A percentile compares a stretch with the other conserved stretches of the same genome.
These are phyloP conservation scores for Dolomedes plantarius DNA, from an alignment of 2,888 invertebrate species.

Conservation along the genomic window DNA sequence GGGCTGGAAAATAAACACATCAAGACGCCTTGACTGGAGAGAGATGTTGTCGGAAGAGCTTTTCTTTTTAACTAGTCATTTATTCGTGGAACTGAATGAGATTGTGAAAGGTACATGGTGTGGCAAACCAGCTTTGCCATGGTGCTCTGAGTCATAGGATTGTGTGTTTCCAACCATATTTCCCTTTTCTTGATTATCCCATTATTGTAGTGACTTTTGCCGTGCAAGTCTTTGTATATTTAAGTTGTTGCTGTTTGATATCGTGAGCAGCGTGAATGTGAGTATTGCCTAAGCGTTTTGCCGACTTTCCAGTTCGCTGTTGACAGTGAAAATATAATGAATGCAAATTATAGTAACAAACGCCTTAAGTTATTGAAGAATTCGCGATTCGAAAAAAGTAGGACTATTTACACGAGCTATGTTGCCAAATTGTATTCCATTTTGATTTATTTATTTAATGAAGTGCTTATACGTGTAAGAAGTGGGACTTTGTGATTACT, in stretches of 20 bases:
- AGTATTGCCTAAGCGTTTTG: too few species aligned
- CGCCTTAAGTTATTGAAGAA: too few species aligned
- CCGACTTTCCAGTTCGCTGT: too few species aligned
- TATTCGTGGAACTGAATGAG: not conserved
- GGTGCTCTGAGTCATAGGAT: constrained; percentile 8
- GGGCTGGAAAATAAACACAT: not conserved
- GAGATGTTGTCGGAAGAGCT: not conserved
- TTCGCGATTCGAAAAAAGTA: too few species aligned
- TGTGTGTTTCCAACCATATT: not conserved
- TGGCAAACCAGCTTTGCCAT: not conserved
- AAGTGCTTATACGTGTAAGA: too few species aligned
- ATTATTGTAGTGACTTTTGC: not conserved
- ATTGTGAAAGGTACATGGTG: not conserved
- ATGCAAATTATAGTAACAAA: too few species aligned
- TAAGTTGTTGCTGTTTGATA: not conserved
- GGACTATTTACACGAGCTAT: too few species aligned
- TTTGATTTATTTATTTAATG: too few species aligned
- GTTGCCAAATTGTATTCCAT: too few species aligned
- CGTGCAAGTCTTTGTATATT: not conserved
- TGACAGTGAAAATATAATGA: too few species aligned
- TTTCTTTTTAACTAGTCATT: constrained; percentile 4
- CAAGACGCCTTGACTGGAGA: not conserved
- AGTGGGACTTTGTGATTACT: too few species aligned
- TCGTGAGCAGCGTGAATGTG: too few species aligned
- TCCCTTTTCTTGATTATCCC: not conserved